Evolutionary conservation across 2,888 invertebrate genomes (phyloP), one percentile per base, ranked within the genome.

Genomic region (Scaptomyza tumidula): DNA sequence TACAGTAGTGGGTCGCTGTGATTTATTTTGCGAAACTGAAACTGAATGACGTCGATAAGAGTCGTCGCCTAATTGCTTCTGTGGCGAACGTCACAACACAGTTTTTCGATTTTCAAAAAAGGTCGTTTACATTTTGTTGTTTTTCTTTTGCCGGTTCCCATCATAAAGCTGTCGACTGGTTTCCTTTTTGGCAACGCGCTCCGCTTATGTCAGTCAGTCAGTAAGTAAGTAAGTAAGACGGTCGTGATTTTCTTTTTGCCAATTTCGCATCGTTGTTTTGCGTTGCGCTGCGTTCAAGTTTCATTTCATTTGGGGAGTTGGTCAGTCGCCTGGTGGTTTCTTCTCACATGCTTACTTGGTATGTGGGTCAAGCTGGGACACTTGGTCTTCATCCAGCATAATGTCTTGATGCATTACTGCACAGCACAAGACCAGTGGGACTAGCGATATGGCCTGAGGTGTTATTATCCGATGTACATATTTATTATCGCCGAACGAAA

Each of bases 341-440:
- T 45, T 65, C 69, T 61, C 62, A 66, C 59, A 43, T 54, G 49
- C 61, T 66, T 67, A 55, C 59, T 64, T 61, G 79, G 85, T 78
- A 83, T 85, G 86, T 87, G 82, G 83, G 83, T 87, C 83, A 83
- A 74, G 79, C 59, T 41, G 78, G 85, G 82, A 87, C 88, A 78
- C 82, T 75, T 75, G 80, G 75, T 60, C 57, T 70, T 62, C 62
- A 16, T 41, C 10, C 41, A 41, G 75, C 50, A 67, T 69, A 74
- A 80, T 82, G 73, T 80, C 64, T 76, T 76, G 68, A 86, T 77
- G 68, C 29, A 27, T 27, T 69, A 72, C 70, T 72, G 66, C 71
- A 80, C 62, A 48, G 11, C 39, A 39, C 48, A 53, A 65, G 73
- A 57, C 74, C 73, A 62, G 41, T 74, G 74, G 71, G 64, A 63